A percentile compares a stretch with the other conserved stretches of the same genome.
Conservation (phyloP, 2,797 vertebrate species). For the Falco biarmicus region DNA sequence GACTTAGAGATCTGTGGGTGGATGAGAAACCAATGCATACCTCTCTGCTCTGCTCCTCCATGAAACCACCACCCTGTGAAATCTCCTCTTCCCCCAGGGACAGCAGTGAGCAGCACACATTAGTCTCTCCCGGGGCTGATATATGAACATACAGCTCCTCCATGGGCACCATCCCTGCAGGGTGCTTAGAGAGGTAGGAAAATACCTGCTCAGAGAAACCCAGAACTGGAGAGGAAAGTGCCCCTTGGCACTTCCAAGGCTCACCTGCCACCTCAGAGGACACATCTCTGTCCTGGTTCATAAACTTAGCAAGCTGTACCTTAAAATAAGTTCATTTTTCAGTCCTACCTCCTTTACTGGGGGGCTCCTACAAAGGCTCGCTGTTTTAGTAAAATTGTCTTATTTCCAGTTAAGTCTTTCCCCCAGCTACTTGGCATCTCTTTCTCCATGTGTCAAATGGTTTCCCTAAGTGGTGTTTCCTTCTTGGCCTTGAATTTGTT, state of each 20-base stretch:
- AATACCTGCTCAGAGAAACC: neutral
- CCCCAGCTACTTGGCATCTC: neutral
- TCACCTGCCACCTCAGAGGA: neutral
- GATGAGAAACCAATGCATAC: neutral
- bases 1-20: neutral
- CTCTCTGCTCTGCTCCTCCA: neutral
- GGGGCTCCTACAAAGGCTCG: neutral
- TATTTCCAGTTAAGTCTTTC: neutral
- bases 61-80: neutral
- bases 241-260: neutral
- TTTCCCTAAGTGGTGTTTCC: neutral
- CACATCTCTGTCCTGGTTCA: neutral
- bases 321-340: neutral
- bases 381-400: neutral
- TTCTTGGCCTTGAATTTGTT: neutral
- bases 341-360: neutral
- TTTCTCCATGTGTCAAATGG: neutral
- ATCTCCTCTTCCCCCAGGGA: neutral
- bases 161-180: neutral
- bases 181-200: neutral
- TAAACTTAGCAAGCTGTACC: neutral
- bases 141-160: neutral
- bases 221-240: neutral
- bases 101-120: rapidly evolving
- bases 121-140: neutral